Evolutionary conservation across 2,888 invertebrate species (phyloP), one percentile per base, ranked within the genome.

Genomic region (Drosophila kuntzei): DNA sequence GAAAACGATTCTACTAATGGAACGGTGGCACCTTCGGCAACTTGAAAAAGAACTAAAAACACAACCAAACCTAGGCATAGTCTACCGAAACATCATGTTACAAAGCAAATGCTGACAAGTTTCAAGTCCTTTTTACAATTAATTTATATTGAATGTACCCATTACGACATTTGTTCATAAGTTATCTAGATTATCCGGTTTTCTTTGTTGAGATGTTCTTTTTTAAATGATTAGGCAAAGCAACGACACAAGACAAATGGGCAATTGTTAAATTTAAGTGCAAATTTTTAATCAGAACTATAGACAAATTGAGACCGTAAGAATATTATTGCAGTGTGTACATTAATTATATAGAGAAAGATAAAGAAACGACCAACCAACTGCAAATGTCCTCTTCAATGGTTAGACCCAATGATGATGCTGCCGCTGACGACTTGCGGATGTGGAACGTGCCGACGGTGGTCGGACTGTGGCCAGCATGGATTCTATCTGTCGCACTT

Each of bases 1-100:
- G 97, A 86, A 99, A 99, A 93, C 94, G 98, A 86, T 96, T 93
- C 95, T 92, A 92, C 69, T 92, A 59, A 85, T 44, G 43, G 14
- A 16, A 1, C 2, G n/a, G n/a, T 11, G 37, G 37, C 9, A 12
- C 12, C 46, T 7, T 3, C 6, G 16, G 20, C 16, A 27, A 22
- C n/a, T 32, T 25, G 16, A 16, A 36, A 25, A 20, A 5, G 3
- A 53, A 11, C 34, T 36, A 14, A 50, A 54, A 63, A 44, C n/a
- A 36, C 43, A 57, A 75, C 62, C 75, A 75, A 76, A 79, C 71
- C 44, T 79, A 68, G 65, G 71, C 51, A 70, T 87, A 85, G 69
- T 81, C 53, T 61, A 79, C 44, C 58, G 39, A 67, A 55, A 44
- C 54, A 79, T 63, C 65, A 41, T 75, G 79, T 83, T 87, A 61